Evolutionary conservation across 2,113 vertebrate genomes (phyloP), one percentile per base, ranked within the genome.

Genomic region (Okapia johnstoni): DNA sequence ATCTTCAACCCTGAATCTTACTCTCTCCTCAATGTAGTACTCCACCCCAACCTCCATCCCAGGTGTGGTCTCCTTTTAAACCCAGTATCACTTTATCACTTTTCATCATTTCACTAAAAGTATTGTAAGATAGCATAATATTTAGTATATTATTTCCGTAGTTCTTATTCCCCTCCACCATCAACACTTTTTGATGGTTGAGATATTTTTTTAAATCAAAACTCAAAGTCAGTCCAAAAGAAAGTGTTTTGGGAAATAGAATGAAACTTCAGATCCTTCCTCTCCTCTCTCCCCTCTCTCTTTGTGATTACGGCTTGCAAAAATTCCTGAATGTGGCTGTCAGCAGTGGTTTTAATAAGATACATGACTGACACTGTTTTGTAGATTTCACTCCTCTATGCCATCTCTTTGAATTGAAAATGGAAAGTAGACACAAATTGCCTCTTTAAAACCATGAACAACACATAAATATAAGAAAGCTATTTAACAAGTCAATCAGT

Each of bases 331-430:
- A 60, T 40, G 17, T 84, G 86, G 25, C 88, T 66, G 5, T 57
- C 33, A 87, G 17, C 40, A 50, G 46, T 61, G 70, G 1, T 26
- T 87, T 88, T 85, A 52, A 58, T 80, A 95, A 94, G 73, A 76
- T 61, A 57, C 4, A 63, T 73, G 25, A 87, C 13, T 81, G 30
- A 5, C 36, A 76, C 46, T 90, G 13, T 95, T 87, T 85, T 61
- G 9, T 87, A 73, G 23, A 21, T 93, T 88, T 93, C 70, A 85
- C 28, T 81, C 26, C 85, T 96, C 36, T 33, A 25, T 85, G 21
- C 11, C 14, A 1, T 97, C 48, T 92, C 48, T 96, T 96, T 95
- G 79, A 96, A 92, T 28, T 95, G 54, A 94, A 96, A 97, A 63
- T 93, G 85, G 54, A 88, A 96, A 97, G 12, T 79, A 88, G 48